phyloP scores from a whole-genome alignment of 2,888 invertebrate genomes.

The Lasioglossum calceatum region DNA sequence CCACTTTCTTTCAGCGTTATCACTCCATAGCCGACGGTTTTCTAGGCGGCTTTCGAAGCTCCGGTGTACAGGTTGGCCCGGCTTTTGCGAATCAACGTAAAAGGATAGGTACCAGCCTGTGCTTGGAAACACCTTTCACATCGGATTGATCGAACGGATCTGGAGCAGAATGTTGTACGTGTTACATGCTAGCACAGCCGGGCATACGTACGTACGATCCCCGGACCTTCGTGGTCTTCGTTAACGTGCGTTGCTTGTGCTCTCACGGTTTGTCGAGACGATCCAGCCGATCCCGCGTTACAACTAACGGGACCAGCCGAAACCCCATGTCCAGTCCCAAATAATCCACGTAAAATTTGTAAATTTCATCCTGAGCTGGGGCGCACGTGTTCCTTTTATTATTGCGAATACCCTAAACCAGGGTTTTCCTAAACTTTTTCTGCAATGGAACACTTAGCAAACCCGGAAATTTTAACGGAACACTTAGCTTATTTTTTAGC shows the following conservation, averaged over 20 bases:
- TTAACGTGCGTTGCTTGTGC: slow-evolving; percentile 12
- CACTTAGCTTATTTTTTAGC: no score
- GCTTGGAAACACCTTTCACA: slow-evolving; percentile 65
- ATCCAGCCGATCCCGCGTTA: not conserved
- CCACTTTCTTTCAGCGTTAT: slow-evolving; percentile 59
- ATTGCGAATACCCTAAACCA: not conserved
- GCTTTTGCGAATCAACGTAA: slow-evolving; percentile 56
- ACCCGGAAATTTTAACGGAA: no score
- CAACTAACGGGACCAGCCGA: not conserved
- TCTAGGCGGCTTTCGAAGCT: slow-evolving; percentile 32
- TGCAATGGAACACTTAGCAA: no score
- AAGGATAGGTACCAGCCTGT: slow-evolving; percentile 59
- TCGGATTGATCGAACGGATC: slow-evolving; percentile 66
- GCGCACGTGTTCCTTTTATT: not conserved
- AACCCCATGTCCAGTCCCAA: not conserved
- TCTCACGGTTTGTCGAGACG: not conserved
- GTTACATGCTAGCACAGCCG: slow-evolving; percentile 54
- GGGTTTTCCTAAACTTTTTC: no score
- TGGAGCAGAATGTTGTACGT: slow-evolving; percentile 69
- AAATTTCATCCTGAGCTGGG: not conserved
- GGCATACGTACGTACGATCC: not conserved
- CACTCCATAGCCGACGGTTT: slow-evolving; percentile 51
- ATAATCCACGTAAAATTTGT: not conserved
- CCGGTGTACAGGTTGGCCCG: slow-evolving; percentile 29
- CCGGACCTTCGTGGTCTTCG: slow-evolving; percentile 26